Percentiles rank a stretch among this genome's conserved stretches.
Evolutionary conservation across 2,113 vertebrate genomes (phyloP).

Genomic region (Dasyornis broadbenti): DNA sequence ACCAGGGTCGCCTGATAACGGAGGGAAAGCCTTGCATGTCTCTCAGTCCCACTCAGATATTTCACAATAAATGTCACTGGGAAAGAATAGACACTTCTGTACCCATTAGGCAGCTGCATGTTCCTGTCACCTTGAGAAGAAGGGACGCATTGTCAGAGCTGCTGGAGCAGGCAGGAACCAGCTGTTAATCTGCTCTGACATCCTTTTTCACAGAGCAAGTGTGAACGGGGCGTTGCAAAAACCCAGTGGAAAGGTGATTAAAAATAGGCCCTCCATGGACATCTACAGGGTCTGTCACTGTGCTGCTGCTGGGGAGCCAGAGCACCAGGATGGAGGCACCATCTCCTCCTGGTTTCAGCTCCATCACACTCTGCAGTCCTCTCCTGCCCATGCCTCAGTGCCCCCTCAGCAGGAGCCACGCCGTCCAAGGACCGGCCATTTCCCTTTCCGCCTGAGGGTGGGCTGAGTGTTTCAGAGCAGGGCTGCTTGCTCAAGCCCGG

Average conservation of each 20-base stretch:
- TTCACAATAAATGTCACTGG: constrained; percentile 74
- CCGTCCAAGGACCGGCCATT: background rate
- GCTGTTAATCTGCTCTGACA: constrained; percentile 57
- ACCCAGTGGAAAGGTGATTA: background rate
- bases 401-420: background rate
- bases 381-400: background rate
- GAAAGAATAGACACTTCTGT: constrained; percentile 76
- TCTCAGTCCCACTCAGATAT: constrained; percentile 68
- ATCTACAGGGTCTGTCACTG: background rate
- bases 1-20: constrained; percentile 87
- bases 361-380: background rate
- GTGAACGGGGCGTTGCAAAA: constrained; percentile 16
- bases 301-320: background rate
- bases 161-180: constrained; percentile 63
- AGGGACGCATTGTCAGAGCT: constrained; percentile 59
- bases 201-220: constrained; percentile 53
- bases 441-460: background rate
- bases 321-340: background rate
- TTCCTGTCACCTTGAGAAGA: constrained; percentile 70
- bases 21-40: constrained; percentile 69
- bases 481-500: background rate
- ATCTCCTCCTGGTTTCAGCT: background rate
- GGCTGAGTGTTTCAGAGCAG: background rate
- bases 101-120: constrained; percentile 71
- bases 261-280: background rate